Percentiles rank a stretch among this genome's conserved stretches.
Evolutionary conservation across 1,140 invertebrate species (phyloP).

Genomic region (Lamellibrachia luymesi): DNA sequence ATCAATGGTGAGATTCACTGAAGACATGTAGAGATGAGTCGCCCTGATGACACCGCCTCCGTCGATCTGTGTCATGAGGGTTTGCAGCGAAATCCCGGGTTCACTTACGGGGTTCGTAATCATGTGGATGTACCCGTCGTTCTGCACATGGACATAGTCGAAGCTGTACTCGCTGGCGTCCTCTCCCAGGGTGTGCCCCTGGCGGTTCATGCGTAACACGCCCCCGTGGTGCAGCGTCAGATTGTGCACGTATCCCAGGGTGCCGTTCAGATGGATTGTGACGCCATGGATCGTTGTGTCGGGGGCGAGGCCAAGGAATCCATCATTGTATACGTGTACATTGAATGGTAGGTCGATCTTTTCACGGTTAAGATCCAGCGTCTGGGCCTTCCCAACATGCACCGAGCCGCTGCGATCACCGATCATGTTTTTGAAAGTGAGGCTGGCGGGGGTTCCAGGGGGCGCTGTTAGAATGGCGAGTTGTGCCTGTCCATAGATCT

Average conservation of each 20-base stretch:
- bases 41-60: conserved; percentile 40
- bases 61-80: conserved; percentile 37
- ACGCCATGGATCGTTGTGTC: conserved; percentile 40
- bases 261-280: conserved; percentile 43
- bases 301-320: conserved; percentile 41
- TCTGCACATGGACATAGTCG: conserved; percentile 41
- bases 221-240: conserved; percentile 43
- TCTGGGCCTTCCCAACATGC: conserved; percentile 39
- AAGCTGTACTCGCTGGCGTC: conserved; percentile 36
- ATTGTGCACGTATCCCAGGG: conserved; percentile 39
- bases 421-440: conserved; percentile 45
- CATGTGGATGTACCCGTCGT: conserved; percentile 41
- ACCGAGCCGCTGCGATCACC: conserved; percentile 43
- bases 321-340: conserved; percentile 41
- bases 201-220: conserved; percentile 36
- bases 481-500: conserved; percentile 44
- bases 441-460: conserved; percentile 28
- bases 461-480: conserved; percentile 41
- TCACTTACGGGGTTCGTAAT: conserved; percentile 39
- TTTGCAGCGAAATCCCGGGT: conserved; percentile 36
- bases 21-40: conserved; percentile 37
- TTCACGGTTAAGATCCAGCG: conserved; percentile 37
- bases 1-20: conserved; percentile 42
- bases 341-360: conserved; percentile 43
- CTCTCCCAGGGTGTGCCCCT: conserved; percentile 33